phyloP scores from a whole-genome alignment of 64 coral and sea anemone species.

The Montipora foliosa region DNA sequence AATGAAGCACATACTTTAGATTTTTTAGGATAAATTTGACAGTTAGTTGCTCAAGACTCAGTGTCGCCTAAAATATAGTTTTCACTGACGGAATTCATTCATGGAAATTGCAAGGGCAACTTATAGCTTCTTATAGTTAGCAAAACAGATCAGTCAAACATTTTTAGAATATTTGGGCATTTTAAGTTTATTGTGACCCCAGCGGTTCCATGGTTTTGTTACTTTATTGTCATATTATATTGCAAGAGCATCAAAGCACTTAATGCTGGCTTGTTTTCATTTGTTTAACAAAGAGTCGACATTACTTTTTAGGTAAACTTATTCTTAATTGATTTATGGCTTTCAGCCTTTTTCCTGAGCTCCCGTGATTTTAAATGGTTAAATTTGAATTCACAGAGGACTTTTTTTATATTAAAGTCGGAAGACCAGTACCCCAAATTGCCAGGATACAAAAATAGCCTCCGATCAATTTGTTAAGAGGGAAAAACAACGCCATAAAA shows the following conservation, averaged over 20 bases:
- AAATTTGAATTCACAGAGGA: no score
- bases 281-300: background rate
- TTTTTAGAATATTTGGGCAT: background rate
- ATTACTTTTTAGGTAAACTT: background rate
- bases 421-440: background rate
- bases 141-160: background rate
- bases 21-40: background rate
- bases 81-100: background rate
- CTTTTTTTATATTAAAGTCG: background rate
- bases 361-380: background rate
- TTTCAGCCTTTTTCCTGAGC: background rate
- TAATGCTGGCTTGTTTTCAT: conserved; percentile 16
- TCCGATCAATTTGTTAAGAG: background rate
- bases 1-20: background rate
- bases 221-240: background rate
- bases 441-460: background rate
- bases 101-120: background rate
- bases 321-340: background rate
- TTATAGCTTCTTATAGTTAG: background rate
- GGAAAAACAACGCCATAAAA: background rate
- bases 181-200: no score
- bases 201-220: background rate
- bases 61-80: background rate
- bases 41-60: background rate
- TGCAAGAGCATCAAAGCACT: background rate